Evolutionary conservation across 1,140 invertebrate species (phyloP), one percentile per base, ranked within the genome.

Genomic region (Goniozus legneri): DNA sequence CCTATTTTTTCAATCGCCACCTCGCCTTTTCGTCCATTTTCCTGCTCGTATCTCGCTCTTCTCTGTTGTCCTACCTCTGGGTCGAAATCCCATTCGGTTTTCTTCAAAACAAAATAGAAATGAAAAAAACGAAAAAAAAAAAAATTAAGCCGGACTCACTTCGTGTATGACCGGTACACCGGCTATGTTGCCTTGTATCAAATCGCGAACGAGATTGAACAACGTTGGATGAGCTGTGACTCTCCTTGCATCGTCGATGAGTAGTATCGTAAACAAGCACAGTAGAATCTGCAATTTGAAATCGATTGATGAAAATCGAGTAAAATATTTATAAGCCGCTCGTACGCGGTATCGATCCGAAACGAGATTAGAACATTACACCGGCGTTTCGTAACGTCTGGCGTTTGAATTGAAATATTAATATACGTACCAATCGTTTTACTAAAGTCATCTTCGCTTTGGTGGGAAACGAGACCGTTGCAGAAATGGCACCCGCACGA

Each of bases 71-170:
- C 70, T 10, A 58, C 38, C 8, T 73, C 60, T 35, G 72, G 71
- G 52, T 73, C 41, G n/a, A 75, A 63, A 30, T 73, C 32, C 72
- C 71, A 75, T 13, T 64, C 38, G 2, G 69, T 69, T 54, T 52
- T 47, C 72, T 75, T 14, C 6, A 32, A 6, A 50, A 38, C 38
- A 47, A 47, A 27, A 36, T 10, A 36, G 16, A 24, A 0, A n/a
- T 20, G 2, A 24, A 18, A 39, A 39, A n/a, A 24, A 21, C 19
- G 16, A 39, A 14, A 50, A 21, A 36, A 14, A 24, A 35, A 3
- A 24, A 30, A 43, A 38, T 12, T 32, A 8, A 14, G n/a, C 18
- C 14, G 8, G 21, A 49, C 47, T 60, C 58, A 65, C 71, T 60
- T 73, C 52, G 2, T 74, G 69, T 10, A 62, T 48, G 14, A 43